Conservation (phyloP, 2,888 invertebrate genomes). For the Salpingus planirostris region DNA sequence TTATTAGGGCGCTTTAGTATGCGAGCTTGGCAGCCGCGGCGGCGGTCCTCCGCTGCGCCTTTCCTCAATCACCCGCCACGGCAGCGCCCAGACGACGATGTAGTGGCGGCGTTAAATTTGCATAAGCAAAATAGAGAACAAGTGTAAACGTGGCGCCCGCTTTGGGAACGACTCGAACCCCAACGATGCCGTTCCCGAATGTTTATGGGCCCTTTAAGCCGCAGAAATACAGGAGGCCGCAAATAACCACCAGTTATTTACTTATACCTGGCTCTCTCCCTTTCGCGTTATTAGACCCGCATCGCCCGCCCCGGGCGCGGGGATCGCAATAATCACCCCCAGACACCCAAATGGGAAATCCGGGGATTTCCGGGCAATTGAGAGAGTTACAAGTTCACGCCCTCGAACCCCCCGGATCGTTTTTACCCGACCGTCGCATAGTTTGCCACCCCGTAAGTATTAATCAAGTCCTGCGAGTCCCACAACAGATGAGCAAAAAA, state of each 20-base stretch:
- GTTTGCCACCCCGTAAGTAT: not conserved
- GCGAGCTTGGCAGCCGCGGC: too few species aligned
- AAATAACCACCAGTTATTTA: slow-evolving; percentile 11
- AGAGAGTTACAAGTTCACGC: too few species aligned
- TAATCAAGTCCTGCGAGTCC: slow-evolving; percentile 8
- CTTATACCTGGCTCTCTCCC: too few species aligned
- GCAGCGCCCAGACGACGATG: slow-evolving; percentile 5
- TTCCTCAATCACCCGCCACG: slow-evolving; percentile 11
- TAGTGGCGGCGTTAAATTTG: slow-evolving; percentile 20
- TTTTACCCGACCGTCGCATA: too few species aligned
- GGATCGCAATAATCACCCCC: too few species aligned
- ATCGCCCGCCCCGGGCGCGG: too few species aligned
- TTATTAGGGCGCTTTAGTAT: too few species aligned
- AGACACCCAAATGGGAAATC: too few species aligned
- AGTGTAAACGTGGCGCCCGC: slow-evolving; percentile 25
- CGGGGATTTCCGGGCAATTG: too few species aligned
- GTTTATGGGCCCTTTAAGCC: slow-evolving; percentile 25
- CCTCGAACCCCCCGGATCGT: too few species aligned
- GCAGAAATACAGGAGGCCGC: slow-evolving; percentile 18
- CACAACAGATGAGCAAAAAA: slow-evolving; percentile 12
- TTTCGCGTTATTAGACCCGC: too few species aligned
- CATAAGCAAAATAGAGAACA: slow-evolving; percentile 30
- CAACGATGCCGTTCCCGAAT: slow-evolving; percentile 24
- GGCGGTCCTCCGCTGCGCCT: too few species aligned
- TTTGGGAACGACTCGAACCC: slow-evolving; percentile 19